Evolutionary conservation across 2,113 vertebrate species (phyloP), one percentile per base, ranked within the genome.

Genomic region (Cromileptes altivelis): DNA sequence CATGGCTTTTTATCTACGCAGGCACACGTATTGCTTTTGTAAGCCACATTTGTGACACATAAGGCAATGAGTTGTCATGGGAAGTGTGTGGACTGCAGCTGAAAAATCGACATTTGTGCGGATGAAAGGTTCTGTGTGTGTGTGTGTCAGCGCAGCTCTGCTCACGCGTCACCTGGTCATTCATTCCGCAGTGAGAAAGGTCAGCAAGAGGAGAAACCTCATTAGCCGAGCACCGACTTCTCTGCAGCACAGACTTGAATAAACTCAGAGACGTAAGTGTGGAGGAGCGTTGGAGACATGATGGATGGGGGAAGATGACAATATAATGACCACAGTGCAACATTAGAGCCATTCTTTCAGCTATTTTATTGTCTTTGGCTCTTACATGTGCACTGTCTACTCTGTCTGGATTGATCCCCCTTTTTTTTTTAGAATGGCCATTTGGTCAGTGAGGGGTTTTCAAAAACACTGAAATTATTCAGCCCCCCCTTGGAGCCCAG

Each of bases 241-340:
- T 25, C 84, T 17, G n/a, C 75, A 6, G 15, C 0, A 14, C 57
- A 6, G 68, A 84, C 1, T 15, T 63, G 79, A 88, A 87, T 76
- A 82, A 82, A 89, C 33, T 57, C 49, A 0, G 58, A 53, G 72
- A 79, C 53, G 1, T 37, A 40, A 64, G 56, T 81, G 74, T 79
- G 25, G 68, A 33, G 6, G 61, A 49, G 64, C 12, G 75, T 21
- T 27, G 69, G 63, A 33, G 49, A 55, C 7, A 57, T 84, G 84
- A 87, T 58, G 80, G 71, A 83, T 70, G 85, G 37, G 79, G 58
- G 60, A 70, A 82, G 78, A 89, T 64, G 82, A 84, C 75, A 71
- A 73, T 75, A 49, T 84, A 82, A 91, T 75, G 62, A 85, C 57
- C 55, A 10, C 4, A 4, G 64, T 55, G 75, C 63, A 76, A 85